Conservation (phyloP, 2,888 invertebrate species). For the Ecliptopera silaceata region DNA sequence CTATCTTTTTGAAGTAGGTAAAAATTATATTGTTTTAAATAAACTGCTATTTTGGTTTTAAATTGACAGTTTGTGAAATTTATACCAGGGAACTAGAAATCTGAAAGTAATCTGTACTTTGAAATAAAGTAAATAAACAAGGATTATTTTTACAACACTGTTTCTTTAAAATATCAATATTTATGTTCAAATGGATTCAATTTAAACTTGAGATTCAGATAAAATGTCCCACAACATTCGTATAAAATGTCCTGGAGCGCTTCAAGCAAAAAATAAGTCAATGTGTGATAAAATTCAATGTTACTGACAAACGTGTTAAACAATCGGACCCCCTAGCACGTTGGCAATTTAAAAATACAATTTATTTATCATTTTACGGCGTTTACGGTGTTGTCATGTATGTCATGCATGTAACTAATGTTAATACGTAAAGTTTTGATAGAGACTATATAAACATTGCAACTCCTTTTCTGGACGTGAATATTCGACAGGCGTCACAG, state of each 20-base stretch:
- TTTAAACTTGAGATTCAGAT: not conserved
- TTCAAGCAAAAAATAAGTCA: not conserved
- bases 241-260: not conserved
- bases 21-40: too few species aligned
- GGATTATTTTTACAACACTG: too few species aligned
- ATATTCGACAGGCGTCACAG: too few species aligned
- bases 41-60: too few species aligned
- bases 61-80: too few species aligned
- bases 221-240: not conserved
- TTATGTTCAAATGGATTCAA: not conserved
- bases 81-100: too few species aligned
- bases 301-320: conserved; percentile 17
- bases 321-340: conserved; percentile 14
- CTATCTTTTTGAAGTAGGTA: too few species aligned
- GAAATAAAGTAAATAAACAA: too few species aligned
- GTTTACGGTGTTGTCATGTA: too few species aligned
- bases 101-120: too few species aligned
- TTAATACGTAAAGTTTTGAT: conserved; percentile 40
- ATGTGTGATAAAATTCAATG: conserved; percentile 12
- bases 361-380: conserved; percentile 14
- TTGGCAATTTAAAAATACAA: conserved; percentile 11
- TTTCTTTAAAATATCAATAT: too few species aligned
- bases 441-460: conserved; percentile 18
- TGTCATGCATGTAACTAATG: conserved; percentile 45
- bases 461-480: conserved; percentile 12